Evolutionary conservation across 2,113 vertebrate species (phyloP), one percentile per base, ranked within the genome.

Genomic region (Pionites leucogaster): DNA sequence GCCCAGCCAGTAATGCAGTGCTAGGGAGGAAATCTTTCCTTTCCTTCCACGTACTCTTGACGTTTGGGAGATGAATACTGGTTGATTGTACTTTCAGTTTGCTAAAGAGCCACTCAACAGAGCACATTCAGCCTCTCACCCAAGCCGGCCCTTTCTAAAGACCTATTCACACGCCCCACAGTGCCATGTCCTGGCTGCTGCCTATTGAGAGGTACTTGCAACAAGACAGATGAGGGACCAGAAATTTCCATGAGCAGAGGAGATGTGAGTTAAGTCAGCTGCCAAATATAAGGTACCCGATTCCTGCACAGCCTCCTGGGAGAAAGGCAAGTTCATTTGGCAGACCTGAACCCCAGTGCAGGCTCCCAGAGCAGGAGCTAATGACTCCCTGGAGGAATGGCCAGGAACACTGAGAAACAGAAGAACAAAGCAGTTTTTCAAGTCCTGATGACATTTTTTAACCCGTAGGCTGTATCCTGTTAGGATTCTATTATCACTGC

Each of bases 1-100:
- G 52, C 22, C 55, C 37, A 39, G 11, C 33, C 53, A 29, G 44
- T 44, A 91, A 65, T 0, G 0, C 22, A 27, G 24, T 9, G 29
- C 2, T 1, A 50, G 6, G 31, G 44, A 74, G 35, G 33, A 59
- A 35, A 60, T 9, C 20, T 22, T 47, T 22, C n/a, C 28, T 10
- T n/a, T 42, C 29, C 37, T 35, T 64, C 15, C 3, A 1, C 0
- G 0, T 74, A 33, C 22, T 52, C 33, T 49, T 49, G n/a, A 37
- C 15, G 3, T 27, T 4, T 68, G 41, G 31, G 33, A 70, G 13
- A 9, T 4, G 20, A 72, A 16, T 29, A 35, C 1, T 15, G 33
- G 33, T 15, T 37, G 39, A 44, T 10, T 29, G 11, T 17, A 49
- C 15, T 12, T 71, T 5, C 13, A 24, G 23, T 50, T 86, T 72